Evolutionary conservation across 2,888 invertebrate species (phyloP), one percentile per base, ranked within the genome.

Genomic region (Eledona agricola): DNA sequence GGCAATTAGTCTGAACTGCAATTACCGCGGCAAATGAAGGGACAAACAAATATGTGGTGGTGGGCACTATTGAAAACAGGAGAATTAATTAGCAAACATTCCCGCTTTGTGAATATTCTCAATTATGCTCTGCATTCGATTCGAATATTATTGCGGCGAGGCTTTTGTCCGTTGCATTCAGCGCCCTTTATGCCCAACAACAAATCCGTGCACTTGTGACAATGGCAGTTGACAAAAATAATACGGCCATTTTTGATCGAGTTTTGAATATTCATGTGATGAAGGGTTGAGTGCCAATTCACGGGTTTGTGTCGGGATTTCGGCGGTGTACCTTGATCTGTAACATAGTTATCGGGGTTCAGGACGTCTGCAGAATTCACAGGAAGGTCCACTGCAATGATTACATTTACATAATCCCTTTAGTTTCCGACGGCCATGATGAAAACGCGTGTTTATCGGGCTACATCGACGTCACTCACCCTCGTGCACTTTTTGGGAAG

Each of bases 391-490:
- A 65, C 65, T 66, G 69, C 67, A 71, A 72, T 73, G 71, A 72
- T 72, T 72, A 68, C 72, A 73, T 73, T 73, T 73, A 64, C 72
- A 72, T 73, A 73, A 73, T 73, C 69, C 68, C 67, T 64, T 68
- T 67, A 68, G 71, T 60, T 51, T 50, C 57, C 62, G 65, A 58
- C 60, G 66, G 65, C 66, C 70, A 67, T 69, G 67, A 70, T 69
- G 67, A 65, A 69, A 68, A 67, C 66, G 63, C 66, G 63, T 70
- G 67, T 67, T 69, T 67, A 69, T 70, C 69, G 70, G 69, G 69
- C 65, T 66, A 63, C 63, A 58, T 53, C 61, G 61, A 57, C 57
- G 59, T 51, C 40, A 42, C 43, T 29, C 15, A 29, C 42, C 16
- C 52, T 59, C 59, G 57, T 59, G 46, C 58, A 59, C 55, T 51